Evolutionary conservation across 2,888 invertebrate genomes (phyloP).

Genomic region (Smittia aterrima): DNA sequence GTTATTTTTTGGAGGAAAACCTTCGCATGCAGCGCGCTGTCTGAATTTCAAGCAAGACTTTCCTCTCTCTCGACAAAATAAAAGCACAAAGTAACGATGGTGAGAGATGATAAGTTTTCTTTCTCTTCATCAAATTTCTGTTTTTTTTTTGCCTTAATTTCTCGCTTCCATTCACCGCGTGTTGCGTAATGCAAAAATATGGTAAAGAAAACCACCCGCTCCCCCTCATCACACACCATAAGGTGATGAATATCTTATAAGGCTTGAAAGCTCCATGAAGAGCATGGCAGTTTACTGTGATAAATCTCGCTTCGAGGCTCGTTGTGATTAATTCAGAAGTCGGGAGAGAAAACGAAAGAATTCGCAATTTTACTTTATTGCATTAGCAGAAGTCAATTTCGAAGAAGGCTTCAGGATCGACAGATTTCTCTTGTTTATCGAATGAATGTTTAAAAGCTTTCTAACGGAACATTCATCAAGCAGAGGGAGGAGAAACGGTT

Average conservation of each 20-base stretch:
- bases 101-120: neutral
- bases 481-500: neutral
- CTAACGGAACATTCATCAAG: neutral
- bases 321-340: neutral
- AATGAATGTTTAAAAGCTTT: neutral
- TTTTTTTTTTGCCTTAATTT: slow-evolving; percentile 36
- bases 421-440: neutral
- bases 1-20: neutral
- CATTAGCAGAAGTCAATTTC: neutral
- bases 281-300: neutral
- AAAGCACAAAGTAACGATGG: neutral
- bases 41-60: neutral
- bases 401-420: neutral
- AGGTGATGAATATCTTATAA: slow-evolving; percentile 36
- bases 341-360: neutral
- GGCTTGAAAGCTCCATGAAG: neutral
- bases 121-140: slow-evolving; percentile 11
- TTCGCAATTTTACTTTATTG: neutral
- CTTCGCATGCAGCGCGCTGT: neutral
- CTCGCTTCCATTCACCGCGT: slow-evolving; percentile 35
- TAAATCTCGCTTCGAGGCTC: slow-evolving; percentile 1
- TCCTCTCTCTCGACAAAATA: neutral
- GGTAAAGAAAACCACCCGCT: neutral
- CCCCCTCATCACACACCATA: neutral
- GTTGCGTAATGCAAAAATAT: neutral